Conservation (phyloP, 1,140 invertebrate genomes). For the Drosophila insularis region DNA sequence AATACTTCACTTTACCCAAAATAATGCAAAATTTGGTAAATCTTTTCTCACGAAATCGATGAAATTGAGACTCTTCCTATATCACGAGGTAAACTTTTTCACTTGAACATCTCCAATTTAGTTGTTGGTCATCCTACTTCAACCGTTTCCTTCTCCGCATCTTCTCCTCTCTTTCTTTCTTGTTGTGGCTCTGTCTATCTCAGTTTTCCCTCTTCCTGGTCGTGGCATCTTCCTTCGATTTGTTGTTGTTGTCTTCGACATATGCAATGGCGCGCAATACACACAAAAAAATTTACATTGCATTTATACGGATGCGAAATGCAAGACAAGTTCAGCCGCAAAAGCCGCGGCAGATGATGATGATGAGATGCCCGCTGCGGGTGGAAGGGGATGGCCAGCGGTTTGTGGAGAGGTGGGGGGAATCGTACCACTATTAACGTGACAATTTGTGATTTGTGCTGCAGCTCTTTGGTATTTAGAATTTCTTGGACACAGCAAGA, state of each 20-base stretch:
- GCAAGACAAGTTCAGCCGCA: slow-evolving; percentile 47
- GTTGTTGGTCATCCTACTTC: slow-evolving; percentile 2
- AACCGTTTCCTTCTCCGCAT: neutral
- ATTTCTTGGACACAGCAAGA: slow-evolving; percentile 67
- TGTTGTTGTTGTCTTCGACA: slow-evolving; percentile 64
- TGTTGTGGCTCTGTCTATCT: neutral
- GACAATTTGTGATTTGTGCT: slow-evolving; percentile 81
- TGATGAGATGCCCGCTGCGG: slow-evolving; percentile 21
- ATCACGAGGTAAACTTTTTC: neutral
- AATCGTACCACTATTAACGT: slow-evolving; percentile 71
- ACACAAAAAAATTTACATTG: slow-evolving; percentile 80
- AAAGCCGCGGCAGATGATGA: slow-evolving; percentile 1
- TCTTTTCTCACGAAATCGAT: too few species aligned
- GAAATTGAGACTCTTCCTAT: neutral
- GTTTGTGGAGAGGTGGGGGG: slow-evolving; percentile 27
- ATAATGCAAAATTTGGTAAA: too few species aligned
- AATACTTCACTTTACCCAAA: too few species aligned
- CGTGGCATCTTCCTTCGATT: slow-evolving; percentile 19
- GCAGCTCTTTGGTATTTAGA: slow-evolving; percentile 74
- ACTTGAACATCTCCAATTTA: slow-evolving; percentile 7
- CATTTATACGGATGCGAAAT: slow-evolving; percentile 77
- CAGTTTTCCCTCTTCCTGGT: slow-evolving; percentile 4
- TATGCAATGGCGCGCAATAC: slow-evolving; percentile 75
- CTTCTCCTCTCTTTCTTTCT: too few species aligned
- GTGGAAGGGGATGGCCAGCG: neutral